These are phyloP conservation scores for Lemur catta DNA, from an alignment of 2,797 vertebrate genomes.

Conservation along the genomic window DNA sequence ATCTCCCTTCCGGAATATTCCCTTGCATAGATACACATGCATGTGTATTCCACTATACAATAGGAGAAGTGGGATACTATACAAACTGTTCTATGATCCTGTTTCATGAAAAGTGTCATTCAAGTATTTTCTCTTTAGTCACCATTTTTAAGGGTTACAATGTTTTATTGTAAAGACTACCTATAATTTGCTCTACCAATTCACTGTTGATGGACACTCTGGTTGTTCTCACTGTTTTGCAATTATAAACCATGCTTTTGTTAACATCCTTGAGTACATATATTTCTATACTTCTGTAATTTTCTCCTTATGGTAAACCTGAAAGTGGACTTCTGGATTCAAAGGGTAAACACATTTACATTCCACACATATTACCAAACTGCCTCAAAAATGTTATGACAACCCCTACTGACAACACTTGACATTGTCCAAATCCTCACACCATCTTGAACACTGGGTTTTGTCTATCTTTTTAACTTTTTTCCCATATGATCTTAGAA, in stretches of 20 bases:
- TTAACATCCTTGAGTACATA: background rate
- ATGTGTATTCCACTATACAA: background rate
- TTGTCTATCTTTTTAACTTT: background rate
- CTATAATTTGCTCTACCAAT: background rate
- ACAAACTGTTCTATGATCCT: background rate
- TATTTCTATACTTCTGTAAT: background rate
- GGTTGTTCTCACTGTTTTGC: background rate
- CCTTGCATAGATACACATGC: fast-evolving
- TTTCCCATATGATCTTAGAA: background rate
- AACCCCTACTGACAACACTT: background rate
- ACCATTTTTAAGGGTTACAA: background rate
- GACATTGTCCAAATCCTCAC: background rate
- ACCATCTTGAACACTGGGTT: background rate
- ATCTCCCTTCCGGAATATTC: background rate
- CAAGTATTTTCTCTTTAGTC: background rate
- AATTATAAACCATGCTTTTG: background rate
- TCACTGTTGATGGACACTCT: background rate
- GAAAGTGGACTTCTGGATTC: background rate
- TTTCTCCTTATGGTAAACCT: background rate
- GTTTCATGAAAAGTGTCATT: background rate
- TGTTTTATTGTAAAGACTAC: background rate
- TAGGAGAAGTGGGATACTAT: background rate
- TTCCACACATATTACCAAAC: background rate
- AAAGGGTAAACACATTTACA: background rate
- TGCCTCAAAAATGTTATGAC: background rate